Percentiles rank a stretch among this genome's conserved stretches.
These are phyloP conservation scores for Ruditapes philippinarum DNA, from an alignment of 1,140 invertebrate genomes.

Conservation along the genomic window DNA sequence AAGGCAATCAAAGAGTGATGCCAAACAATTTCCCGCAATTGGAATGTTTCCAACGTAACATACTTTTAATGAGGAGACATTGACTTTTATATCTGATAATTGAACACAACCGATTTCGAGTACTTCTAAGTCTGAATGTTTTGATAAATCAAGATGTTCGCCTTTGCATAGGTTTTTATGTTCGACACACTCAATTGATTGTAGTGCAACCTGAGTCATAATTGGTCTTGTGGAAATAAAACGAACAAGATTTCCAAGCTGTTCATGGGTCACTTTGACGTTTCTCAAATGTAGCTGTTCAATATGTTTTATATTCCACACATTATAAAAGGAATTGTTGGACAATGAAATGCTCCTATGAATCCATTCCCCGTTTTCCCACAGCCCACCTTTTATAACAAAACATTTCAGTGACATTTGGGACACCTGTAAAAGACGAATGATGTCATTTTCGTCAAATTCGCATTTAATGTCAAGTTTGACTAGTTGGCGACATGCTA, in stretches of 20 bases:
- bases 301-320: not conserved
- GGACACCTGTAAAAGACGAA: not conserved
- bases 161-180: not conserved
- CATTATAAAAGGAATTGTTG: not conserved
- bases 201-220: not conserved
- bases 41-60: not conserved
- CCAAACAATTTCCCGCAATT: not conserved
- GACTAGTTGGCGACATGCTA: not conserved
- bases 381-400: not conserved
- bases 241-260: not conserved
- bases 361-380: not conserved
- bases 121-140: not conserved
- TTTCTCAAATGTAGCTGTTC: not conserved
- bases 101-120: not conserved
- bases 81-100: not conserved
- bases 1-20: not conserved
- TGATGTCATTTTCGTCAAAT: not conserved
- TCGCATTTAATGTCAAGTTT: not conserved
- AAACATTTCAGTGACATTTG: not conserved
- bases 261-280: not conserved
- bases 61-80: not conserved
- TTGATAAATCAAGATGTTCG: not conserved
- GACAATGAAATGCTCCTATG: not conserved
- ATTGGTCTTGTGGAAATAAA: not conserved
- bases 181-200: not conserved